Conservation (phyloP, 2,797 vertebrate species). For the Nannoperca obscura region DNA sequence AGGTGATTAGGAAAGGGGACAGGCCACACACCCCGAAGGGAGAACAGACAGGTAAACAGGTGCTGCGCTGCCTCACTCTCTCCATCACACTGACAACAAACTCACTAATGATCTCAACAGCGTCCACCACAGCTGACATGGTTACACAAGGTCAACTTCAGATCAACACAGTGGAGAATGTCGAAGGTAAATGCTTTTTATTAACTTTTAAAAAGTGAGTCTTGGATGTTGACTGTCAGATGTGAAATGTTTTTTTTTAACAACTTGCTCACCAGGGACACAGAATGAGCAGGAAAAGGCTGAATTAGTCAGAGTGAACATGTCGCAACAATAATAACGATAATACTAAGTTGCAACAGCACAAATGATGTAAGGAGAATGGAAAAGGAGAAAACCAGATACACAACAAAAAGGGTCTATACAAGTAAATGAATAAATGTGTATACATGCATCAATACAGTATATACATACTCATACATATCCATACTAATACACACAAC, state of each 20-base stretch:
- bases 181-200: slow-evolving; percentile 70
- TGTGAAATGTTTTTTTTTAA: background rate
- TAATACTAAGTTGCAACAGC: background rate
- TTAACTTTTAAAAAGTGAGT: background rate
- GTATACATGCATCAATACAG: too few species aligned
- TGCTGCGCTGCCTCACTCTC: slow-evolving; percentile 10
- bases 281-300: too few species aligned
- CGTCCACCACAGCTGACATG: slow-evolving; percentile 72
- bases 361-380: background rate
- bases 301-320: background rate
- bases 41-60: slow-evolving; percentile 53
- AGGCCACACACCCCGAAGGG: slow-evolving; percentile 61
- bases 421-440: background rate
- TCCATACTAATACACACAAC: too few species aligned
- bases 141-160: slow-evolving; percentile 72
- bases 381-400: background rate
- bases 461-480: too few species aligned
- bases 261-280: background rate
- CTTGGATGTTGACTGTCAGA: background rate
- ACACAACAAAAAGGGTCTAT: background rate
- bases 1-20: slow-evolving; percentile 24
- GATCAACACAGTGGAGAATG: slow-evolving; percentile 49
- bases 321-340: too few species aligned
- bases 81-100: background rate
- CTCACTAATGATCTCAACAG: slow-evolving; percentile 61